Evolutionary conservation across 2,113 vertebrate genomes (phyloP), one percentile per base, ranked within the genome.

Genomic region (Tragelaphus strepsiceros): DNA sequence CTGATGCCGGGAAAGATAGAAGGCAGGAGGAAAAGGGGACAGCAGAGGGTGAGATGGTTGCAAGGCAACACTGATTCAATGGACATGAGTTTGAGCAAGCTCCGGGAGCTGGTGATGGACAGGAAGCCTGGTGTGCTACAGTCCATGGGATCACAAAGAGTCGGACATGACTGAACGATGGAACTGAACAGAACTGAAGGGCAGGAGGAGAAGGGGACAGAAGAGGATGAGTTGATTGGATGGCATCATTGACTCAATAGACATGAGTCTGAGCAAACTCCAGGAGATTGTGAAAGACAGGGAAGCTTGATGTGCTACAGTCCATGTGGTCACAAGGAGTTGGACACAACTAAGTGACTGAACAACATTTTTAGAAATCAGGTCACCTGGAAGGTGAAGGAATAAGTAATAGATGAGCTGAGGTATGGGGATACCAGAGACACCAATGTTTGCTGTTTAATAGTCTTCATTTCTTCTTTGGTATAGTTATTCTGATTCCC

Each of bases 81-180:
- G 35, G 71, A 5, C 14, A 43, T 77, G 71, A 26, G 12, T 26
- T 1, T 77, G 71, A 77, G 12, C 35, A 26, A 43, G 8, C 35
- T 77, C 71, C 6, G 1, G 22, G 71, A 77, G 39, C 11, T 77
- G 22, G 35, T 14, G 22, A 43, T 39, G 71, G 6, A 77, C 71
- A 77, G 35, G 35, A 77, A 22, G n/a, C 19, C 67, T 77, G 5
- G 22, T 26, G 35, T 26, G 71, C 71, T 77, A 6, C 22, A 14
- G 22, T 43, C 35, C 71, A 26, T 43, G 35, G 35, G 22, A 6
- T 77, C 6, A 0, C 35, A 77, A 74, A 74, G 22, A 43, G 21
- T 26, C 0, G 0, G 11, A 24, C 35, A 43, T 26, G 22, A 77
- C 71, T 74, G 35, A 74, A 35, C 0, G 0, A 74, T 3, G 43